Evolutionary conservation across 2,797 vertebrate genomes (phyloP), one percentile per base, ranked within the genome.

Genomic region (Enteromius thamalakanensis): DNA sequence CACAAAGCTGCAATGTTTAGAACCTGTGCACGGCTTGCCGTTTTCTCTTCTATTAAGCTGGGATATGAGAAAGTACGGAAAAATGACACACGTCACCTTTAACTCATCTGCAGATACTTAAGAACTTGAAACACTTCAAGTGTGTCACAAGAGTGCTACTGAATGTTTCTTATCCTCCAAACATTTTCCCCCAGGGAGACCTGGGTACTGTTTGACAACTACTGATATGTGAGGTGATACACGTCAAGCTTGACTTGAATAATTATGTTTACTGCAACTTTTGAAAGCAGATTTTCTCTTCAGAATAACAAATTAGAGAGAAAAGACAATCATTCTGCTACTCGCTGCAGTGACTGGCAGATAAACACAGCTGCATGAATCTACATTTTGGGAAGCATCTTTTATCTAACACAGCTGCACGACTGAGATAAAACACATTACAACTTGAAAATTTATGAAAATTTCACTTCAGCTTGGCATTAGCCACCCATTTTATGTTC

Each of bases 171-270:
- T 55, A 70, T 80, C 51, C n/a, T 42, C 53, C 34, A 23, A 40
- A 76, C 51, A 40, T 58, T 69, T 53, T 29, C 32, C 51, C 23
- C 26, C 40, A 62, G 29, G 26, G 55, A 58, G 21, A 49, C 51
- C 68, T 58, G 14, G 42, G 68, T 45, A 47, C 60, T 71, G 53
- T 81, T 81, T 81, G 68, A 47, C 79, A 60, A 71, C 37, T 42
- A 58, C 34, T 80, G 68, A 23, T 76, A 76, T n/a, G n/a, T 76
- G 34, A 47, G 11, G 68, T 60, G 40, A 60, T 60, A 71, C 79
- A 72, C 15, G 79, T 81, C 49, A 62, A 62, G 40, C 40, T 11
- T 72, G 53, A 42, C 53, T 60, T 76, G 55, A 81, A 72, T 49
- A 62, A 81, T 62, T 72, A 34, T 81, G 79, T 81, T 81, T 45